phyloP scores from a whole-genome alignment of 2,888 invertebrate genomes.

The Sinodicranocentrus sp. region DNA sequence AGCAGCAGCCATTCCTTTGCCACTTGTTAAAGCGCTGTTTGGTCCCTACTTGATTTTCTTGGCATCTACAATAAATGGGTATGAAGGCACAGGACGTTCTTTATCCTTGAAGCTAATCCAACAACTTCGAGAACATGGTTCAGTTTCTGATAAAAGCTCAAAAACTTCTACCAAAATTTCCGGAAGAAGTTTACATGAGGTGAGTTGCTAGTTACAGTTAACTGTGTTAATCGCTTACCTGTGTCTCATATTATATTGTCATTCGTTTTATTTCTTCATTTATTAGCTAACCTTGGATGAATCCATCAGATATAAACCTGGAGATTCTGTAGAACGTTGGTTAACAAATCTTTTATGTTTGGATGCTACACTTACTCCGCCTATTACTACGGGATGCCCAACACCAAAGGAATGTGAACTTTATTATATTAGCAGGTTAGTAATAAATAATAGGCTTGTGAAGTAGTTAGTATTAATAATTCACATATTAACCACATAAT shows the following conservation, averaged over 20 bases:
- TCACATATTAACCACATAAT: no score
- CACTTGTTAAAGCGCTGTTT: slow-evolving; percentile 92
- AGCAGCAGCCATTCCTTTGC: slow-evolving; percentile 98
- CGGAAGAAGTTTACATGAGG: slow-evolving; percentile 81
- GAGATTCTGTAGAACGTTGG: slow-evolving; percentile 95
- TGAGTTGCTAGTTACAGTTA: no score
- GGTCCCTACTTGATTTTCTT: slow-evolving; percentile 96
- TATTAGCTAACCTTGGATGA: slow-evolving; percentile 89
- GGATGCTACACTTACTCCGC: slow-evolving; percentile 86
- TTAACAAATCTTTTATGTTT: slow-evolving; percentile 93
- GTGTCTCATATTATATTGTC: neutral
- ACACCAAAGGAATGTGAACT: slow-evolving; percentile 93
- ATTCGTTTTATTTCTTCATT: neutral
- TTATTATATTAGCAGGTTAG: slow-evolving; percentile 85
- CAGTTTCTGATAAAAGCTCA: slow-evolving; percentile 77
- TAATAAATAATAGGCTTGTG: neutral
- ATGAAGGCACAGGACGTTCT: slow-evolving; percentile 98
- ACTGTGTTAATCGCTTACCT: no score
- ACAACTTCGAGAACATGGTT: slow-evolving; percentile 83
- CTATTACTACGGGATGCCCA: slow-evolving; percentile 89
- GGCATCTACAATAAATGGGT: slow-evolving; percentile 98
- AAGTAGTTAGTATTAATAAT: no score
- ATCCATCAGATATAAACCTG: slow-evolving; percentile 94
- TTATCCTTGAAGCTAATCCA: slow-evolving; percentile 96
- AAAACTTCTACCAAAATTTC: slow-evolving; percentile 79